Conservation (phyloP, 2,797 vertebrate species). For the Catostomus latipinnis region DNA sequence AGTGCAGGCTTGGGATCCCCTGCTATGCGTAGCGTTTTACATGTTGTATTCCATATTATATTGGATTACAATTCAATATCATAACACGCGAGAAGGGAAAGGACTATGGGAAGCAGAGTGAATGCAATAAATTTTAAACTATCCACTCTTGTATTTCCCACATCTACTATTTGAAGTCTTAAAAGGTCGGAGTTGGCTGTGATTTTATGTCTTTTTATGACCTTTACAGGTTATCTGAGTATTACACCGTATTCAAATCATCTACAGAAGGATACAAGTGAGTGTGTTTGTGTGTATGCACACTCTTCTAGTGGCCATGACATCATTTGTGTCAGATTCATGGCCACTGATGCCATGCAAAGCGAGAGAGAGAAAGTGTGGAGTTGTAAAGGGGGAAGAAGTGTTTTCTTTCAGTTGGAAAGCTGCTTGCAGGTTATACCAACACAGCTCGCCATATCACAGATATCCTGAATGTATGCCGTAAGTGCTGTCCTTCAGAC, state of each 20-base stretch:
- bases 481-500: conserved; percentile 26
- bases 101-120: conserved; percentile 10
- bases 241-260: conserved; percentile 31
- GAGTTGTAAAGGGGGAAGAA: not conserved
- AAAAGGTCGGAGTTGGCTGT: conserved; percentile 39
- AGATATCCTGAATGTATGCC: conserved; percentile 45
- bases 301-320: conserved; percentile 2
- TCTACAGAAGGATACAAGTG: conserved; percentile 3
- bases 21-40: conserved; percentile 40
- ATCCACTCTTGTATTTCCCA: conserved; percentile 30
- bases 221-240: conserved; percentile 30
- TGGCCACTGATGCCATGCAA: not conserved
- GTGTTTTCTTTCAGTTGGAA: conserved; percentile 2
- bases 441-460: conserved; percentile 22
- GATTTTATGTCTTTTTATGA: conserved; percentile 40
- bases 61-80: conserved; percentile 16
- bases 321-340: conserved; percentile 9
- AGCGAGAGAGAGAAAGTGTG: not conserved
- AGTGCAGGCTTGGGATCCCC: conserved; percentile 11
- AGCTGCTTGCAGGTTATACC: not conserved
- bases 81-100: conserved; percentile 14
- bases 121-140: conserved; percentile 41
- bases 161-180: conserved; percentile 1
- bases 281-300: not conserved
- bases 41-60: conserved; percentile 22